A percentile compares a stretch with the other conserved stretches of the same genome.
Conservation (phyloP, 2,797 vertebrate genomes). For the Labroides dimidiatus region DNA sequence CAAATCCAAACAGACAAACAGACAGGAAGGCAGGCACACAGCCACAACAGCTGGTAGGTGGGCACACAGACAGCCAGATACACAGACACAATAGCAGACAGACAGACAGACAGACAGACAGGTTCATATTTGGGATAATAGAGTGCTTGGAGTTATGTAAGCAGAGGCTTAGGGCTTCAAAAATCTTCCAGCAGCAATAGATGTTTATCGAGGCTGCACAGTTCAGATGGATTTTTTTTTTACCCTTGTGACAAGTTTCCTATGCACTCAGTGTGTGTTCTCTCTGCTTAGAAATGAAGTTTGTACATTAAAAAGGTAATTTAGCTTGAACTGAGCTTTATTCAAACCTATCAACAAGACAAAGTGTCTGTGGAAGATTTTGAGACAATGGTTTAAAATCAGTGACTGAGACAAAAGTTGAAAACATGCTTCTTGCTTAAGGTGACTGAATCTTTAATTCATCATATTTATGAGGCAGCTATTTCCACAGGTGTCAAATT, state of each 20-base stretch:
- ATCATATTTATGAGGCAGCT: too few species aligned
- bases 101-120: conserved; percentile 54
- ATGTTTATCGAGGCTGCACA: conserved; percentile 44
- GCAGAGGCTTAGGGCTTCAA: conserved; percentile 36
- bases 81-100: conserved; percentile 29
- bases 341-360: conserved; percentile 36
- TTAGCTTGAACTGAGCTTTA: conserved; percentile 12
- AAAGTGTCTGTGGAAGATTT: conserved; percentile 36
- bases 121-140: conserved; percentile 62
- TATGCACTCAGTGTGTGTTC: conserved; percentile 16
- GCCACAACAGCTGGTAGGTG: conserved; percentile 61
- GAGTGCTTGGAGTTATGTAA: conserved; percentile 61
- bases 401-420: conserved; percentile 9
- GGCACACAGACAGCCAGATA: conserved; percentile 46
- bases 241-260: conserved; percentile 11
- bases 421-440: not conserved
- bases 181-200: conserved; percentile 48
- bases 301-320: conserved; percentile 31
- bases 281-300: conserved; percentile 15
- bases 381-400: conserved; percentile 9
- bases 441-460: too few species aligned
- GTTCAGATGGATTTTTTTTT: conserved; percentile 35
- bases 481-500: too few species aligned
- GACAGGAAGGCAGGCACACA: conserved; percentile 54
- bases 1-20: conserved; percentile 75